phyloP scores from a whole-genome alignment of 2,888 invertebrate species.

The Fragum fragum region DNA sequence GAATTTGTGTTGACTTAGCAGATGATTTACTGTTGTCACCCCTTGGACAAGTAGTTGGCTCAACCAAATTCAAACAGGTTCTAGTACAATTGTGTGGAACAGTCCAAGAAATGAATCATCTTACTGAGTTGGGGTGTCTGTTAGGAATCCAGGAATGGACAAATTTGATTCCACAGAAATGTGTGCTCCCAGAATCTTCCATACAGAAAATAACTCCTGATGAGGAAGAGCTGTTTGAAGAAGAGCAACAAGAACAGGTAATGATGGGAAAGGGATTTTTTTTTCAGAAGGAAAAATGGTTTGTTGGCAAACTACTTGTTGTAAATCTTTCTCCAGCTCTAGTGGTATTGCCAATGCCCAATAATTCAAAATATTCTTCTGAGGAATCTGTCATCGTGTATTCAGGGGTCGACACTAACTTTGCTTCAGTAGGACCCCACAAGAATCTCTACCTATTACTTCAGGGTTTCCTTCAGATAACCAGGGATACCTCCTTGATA shows the following conservation, averaged over 20 bases:
- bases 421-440: no score
- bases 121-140: constrained; percentile 81
- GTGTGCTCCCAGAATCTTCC: constrained; percentile 55
- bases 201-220: constrained; percentile 68
- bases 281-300: no score
- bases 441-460: no score
- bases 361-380: no score
- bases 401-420: no score
- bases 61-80: constrained; percentile 80
- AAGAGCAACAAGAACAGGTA: constrained; percentile 56
- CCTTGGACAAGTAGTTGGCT: constrained; percentile 83
- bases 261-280: background rate
- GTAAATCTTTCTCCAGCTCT: no score
- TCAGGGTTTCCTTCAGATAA: no score
- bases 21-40: constrained; percentile 84
- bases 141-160: constrained; percentile 84
- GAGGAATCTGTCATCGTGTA: no score
- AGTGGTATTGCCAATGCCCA: no score
- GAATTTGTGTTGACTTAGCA: constrained; percentile 77
- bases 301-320: no score
- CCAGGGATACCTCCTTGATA: no score
- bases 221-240: constrained; percentile 67
- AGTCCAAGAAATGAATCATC: constrained; percentile 63
- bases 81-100: constrained; percentile 72
- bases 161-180: constrained; percentile 66